Percentiles rank a stretch among this genome's conserved stretches.
phyloP scores from a whole-genome alignment of 53 echinoderm and acorn worm species.

The Hippasteria phrygiana region DNA sequence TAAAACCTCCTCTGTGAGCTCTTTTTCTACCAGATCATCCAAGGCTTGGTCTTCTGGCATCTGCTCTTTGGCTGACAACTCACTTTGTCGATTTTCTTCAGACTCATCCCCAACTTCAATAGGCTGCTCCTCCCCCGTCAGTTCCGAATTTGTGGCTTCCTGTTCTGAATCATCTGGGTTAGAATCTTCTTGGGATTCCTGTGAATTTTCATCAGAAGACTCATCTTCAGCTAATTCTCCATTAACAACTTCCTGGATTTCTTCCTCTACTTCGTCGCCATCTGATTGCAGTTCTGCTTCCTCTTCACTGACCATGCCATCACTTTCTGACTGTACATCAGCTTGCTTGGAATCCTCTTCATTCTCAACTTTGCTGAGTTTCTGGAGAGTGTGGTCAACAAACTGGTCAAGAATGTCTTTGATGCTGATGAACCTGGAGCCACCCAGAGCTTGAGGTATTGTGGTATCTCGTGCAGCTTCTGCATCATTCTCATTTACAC shows the following conservation, averaged over 20 bases:
- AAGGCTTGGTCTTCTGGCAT: background rate
- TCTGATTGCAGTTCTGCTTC: constrained; percentile 5
- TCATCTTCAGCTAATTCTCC: constrained; percentile 20
- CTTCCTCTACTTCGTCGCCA: constrained; percentile 37
- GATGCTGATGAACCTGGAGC: constrained; percentile 45
- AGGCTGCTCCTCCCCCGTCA: background rate
- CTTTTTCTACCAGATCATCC: background rate
- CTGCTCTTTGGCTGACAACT: background rate
- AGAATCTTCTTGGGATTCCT: background rate
- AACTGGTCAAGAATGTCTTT: constrained; percentile 57
- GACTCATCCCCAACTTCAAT: background rate
- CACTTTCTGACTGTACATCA: background rate
- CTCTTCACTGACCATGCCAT: constrained; percentile 7
- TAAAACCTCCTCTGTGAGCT: background rate
- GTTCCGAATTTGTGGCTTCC: too few species aligned
- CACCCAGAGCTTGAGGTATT: background rate
- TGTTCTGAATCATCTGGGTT: constrained; percentile 13
- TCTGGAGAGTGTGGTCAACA: constrained; percentile 55
- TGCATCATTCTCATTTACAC: background rate
- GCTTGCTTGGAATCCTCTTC: background rate
- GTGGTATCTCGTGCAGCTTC: background rate
- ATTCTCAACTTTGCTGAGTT: constrained; percentile 43
- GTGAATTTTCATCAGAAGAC: background rate
- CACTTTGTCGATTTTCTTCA: constrained; percentile 9
- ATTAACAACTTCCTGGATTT: constrained; percentile 20